Percentiles rank a stretch among this genome's conserved stretches.
These are phyloP conservation scores for Atethmia centrago DNA, from an alignment of 2,888 invertebrate species.

Conservation along the genomic window DNA sequence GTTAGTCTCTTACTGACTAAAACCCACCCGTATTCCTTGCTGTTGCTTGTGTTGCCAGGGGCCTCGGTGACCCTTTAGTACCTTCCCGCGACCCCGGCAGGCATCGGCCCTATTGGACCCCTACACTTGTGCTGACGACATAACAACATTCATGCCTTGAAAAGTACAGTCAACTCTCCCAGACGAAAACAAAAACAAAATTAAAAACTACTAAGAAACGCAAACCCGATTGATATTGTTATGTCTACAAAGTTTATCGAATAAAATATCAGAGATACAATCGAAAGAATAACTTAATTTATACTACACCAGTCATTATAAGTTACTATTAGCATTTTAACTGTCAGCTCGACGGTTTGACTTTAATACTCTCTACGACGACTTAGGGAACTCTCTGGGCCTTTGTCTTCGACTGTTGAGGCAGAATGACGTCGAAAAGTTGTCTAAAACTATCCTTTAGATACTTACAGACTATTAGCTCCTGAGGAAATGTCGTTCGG, in stretches of 20 bases:
- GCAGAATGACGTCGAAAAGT: constrained; percentile 67
- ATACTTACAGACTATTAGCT: constrained; percentile 47
- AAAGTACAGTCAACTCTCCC: neutral
- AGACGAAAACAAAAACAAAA: constrained; percentile 27
- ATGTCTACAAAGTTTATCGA: constrained; percentile 55
- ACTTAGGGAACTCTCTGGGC: constrained; percentile 76
- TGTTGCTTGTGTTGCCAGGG: too few relatives aligned
- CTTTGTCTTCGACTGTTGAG: constrained; percentile 74
- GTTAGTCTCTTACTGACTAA: too few relatives aligned
- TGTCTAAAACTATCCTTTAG: constrained; percentile 53
- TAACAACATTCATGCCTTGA: neutral
- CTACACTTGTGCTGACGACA: too few relatives aligned
- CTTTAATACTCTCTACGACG: constrained; percentile 76
- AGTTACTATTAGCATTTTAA: constrained; percentile 77
- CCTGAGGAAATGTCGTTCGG: constrained; percentile 7
- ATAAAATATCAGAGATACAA: constrained; percentile 35
- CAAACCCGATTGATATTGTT: constrained; percentile 35
- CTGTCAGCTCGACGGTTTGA: constrained; percentile 72
- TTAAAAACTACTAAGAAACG: constrained; percentile 12
- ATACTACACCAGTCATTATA: constrained; percentile 63
- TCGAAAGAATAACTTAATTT: constrained; percentile 60
- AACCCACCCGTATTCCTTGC: too few relatives aligned
- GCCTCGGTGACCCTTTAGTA: too few relatives aligned
- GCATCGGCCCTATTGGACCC: too few relatives aligned
- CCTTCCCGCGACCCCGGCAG: too few relatives aligned